Percentiles rank a stretch among this genome's conserved stretches.
phyloP scores from a whole-genome alignment of 2,113 vertebrate species.

The Archilochus colubris region DNA sequence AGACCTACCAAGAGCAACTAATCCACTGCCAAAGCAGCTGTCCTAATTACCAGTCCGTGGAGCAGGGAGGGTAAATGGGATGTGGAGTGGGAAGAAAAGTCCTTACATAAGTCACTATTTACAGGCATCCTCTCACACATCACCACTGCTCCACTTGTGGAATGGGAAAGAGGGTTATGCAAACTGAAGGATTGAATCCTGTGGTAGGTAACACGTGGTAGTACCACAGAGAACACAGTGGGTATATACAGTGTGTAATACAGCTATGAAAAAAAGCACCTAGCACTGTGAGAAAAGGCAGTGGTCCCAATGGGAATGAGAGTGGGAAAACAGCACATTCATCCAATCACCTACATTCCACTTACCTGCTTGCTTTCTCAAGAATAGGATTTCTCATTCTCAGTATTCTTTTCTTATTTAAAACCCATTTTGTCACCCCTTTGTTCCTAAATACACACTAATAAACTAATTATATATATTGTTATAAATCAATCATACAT shows the following conservation, averaged over 20 bases:
- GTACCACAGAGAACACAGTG: background rate
- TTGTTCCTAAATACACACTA: background rate
- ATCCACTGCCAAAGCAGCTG: conserved; percentile 43
- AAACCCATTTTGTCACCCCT: background rate
- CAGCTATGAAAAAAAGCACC: background rate
- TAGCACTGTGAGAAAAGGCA: background rate
- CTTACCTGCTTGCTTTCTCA: background rate
- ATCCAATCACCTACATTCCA: too few species aligned
- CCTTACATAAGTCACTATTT: conserved; percentile 1
- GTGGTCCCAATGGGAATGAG: fast-evolving
- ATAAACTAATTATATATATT: background rate
- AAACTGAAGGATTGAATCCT: background rate
- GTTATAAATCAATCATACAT: background rate
- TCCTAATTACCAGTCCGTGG: conserved; percentile 55
- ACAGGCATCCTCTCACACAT: background rate
- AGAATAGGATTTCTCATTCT: background rate
- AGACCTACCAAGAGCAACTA: conserved; percentile 20
- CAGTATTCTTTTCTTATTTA: background rate
- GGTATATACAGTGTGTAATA: fast-evolving
- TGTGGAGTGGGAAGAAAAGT: background rate
- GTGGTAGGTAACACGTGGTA: fast-evolving
- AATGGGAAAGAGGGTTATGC: background rate
- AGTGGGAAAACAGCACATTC: background rate
- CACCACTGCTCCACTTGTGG: background rate
- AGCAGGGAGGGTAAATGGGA: background rate